phyloP scores from a whole-genome alignment of 2,113 vertebrate species.

The Cyphomyrus discorhynchus region DNA sequence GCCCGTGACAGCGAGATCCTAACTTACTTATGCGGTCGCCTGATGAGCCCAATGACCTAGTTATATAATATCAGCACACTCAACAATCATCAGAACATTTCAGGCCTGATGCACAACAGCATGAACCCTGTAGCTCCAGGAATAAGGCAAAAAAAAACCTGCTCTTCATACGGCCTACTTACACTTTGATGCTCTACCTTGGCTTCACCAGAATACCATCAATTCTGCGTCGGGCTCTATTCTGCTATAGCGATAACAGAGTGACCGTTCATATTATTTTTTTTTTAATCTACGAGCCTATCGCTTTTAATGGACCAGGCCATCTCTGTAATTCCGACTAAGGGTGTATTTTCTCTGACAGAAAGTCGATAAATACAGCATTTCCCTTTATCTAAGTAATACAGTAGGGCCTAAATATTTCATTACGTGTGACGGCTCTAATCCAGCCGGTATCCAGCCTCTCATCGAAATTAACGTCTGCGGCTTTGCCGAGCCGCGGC shows the following conservation, averaged over 20 bases:
- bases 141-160: background rate
- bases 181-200: background rate
- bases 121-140: background rate
- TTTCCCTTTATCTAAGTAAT: conserved; percentile 25
- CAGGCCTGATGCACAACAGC: background rate
- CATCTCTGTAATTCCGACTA: conserved; percentile 22
- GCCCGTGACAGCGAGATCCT: background rate
- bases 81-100: background rate
- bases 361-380: conserved; percentile 41
- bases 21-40: background rate
- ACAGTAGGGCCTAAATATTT: conserved; percentile 7
- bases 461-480: background rate
- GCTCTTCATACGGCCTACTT: background rate
- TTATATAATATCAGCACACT: background rate
- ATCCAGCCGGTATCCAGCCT: background rate
- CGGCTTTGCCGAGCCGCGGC: background rate
- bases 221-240: background rate
- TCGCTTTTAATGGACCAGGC: conserved; percentile 39
- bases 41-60: background rate
- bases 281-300: conserved; percentile 33
- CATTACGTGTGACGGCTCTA: background rate
- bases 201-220: background rate
- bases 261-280: conserved; percentile 29
- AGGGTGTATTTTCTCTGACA: conserved; percentile 38
- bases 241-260: conserved; percentile 24